Conservation (phyloP, 2,113 vertebrate species). For the Perca fluviatilis region DNA sequence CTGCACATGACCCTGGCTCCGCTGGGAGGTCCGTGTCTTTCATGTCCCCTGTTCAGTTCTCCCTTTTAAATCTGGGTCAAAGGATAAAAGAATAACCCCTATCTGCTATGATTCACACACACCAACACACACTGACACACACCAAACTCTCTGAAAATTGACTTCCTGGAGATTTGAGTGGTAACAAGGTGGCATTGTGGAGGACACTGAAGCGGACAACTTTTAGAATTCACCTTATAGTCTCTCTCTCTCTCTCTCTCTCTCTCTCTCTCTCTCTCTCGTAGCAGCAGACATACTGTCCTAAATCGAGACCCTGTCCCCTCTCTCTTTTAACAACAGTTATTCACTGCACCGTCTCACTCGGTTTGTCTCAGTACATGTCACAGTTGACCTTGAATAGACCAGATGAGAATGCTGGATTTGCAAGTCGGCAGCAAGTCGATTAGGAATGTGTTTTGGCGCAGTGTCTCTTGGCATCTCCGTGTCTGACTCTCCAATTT, state of each 20-base stretch:
- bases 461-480: constrained; percentile 62
- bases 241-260: no score
- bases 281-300: constrained; percentile 45
- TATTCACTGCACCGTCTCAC: constrained; percentile 54
- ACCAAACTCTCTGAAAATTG: constrained; percentile 63
- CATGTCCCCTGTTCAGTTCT: constrained; percentile 75
- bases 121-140: constrained; percentile 43
- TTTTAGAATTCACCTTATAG: constrained; percentile 58
- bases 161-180: constrained; percentile 66
- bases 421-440: constrained; percentile 71
- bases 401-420: constrained; percentile 64
- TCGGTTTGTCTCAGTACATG: constrained; percentile 61
- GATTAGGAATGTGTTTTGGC: constrained; percentile 64
- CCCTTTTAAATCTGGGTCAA: constrained; percentile 79
- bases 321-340: constrained; percentile 61
- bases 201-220: constrained; percentile 59
- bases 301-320: constrained; percentile 63
- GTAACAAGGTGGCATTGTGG: constrained; percentile 61
- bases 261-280: no score
- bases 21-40: constrained; percentile 77
- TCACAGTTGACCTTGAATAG: constrained; percentile 61
- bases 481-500: constrained; percentile 50
- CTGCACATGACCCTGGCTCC: constrained; percentile 74
- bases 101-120: constrained; percentile 50
- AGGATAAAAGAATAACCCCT: constrained; percentile 77